These are phyloP conservation scores for Orchesella cincta DNA, from an alignment of 1,140 invertebrate species.

Conservation along the genomic window DNA sequence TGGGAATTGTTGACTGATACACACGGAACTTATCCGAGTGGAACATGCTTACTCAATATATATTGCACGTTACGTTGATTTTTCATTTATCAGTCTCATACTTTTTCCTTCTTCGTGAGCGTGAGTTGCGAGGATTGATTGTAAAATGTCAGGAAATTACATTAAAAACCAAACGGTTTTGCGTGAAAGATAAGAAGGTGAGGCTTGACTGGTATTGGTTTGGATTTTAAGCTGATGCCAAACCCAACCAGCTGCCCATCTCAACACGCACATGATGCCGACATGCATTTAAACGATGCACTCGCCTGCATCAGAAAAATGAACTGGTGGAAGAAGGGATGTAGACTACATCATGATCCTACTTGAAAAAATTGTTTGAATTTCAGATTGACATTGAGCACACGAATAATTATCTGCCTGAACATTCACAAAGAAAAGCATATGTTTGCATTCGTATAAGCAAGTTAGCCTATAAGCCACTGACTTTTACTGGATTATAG, in stretches of 20 bases:
- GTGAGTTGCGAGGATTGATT: background rate
- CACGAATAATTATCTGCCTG: constrained; percentile 1
- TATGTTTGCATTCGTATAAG: no score
- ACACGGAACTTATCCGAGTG: background rate
- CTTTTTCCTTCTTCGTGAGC: constrained; percentile 12
- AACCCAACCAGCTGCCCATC: no score
- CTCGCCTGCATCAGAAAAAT: no score
- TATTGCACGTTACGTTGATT: background rate
- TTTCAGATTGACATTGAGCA: constrained; percentile 3
- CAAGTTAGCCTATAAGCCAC: background rate
- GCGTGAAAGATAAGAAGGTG: background rate
- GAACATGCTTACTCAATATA: background rate
- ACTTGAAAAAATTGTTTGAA: background rate
- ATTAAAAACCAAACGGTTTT: background rate
- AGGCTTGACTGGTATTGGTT: no score
- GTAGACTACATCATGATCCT: no score
- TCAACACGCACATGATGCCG: no score
- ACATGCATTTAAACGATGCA: no score
- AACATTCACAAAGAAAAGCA: background rate
- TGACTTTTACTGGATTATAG: background rate
- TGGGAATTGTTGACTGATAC: background rate
- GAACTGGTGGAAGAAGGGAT: no score
- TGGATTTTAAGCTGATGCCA: no score
- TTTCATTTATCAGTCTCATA: constrained; percentile 11
- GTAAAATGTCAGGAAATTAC: constrained; percentile 7